phyloP scores from a whole-genome alignment of 2,888 invertebrate genomes.

The Eretmocerus hayati region DNA sequence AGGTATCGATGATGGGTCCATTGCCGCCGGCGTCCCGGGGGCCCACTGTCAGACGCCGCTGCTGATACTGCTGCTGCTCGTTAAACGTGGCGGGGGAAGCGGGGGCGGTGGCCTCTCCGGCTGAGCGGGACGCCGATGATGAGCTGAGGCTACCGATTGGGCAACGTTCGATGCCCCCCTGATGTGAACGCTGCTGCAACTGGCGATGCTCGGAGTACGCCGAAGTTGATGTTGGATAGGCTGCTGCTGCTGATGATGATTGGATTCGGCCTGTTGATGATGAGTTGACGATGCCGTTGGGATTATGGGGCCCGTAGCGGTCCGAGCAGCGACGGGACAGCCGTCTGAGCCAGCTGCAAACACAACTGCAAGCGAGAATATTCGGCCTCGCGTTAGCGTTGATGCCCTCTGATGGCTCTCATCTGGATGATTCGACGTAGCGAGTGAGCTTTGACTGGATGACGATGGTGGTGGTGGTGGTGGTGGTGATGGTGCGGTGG shows the following conservation, averaged over 20 bases:
- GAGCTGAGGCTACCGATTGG: too few species aligned
- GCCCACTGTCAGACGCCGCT: constrained; percentile 78
- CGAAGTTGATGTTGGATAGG: too few species aligned
- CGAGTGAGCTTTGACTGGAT: too few species aligned
- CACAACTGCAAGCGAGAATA: constrained; percentile 42
- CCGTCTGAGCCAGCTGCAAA: constrained; percentile 77
- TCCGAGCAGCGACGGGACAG: constrained; percentile 51
- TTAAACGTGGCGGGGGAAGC: constrained; percentile 73
- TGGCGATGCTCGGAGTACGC: too few species aligned
- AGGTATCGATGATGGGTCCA: too few species aligned
- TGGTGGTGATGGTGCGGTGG: too few species aligned
- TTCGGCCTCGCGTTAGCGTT: not conserved
- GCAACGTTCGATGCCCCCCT: too few species aligned
- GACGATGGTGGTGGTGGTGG: too few species aligned
- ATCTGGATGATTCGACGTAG: too few species aligned
- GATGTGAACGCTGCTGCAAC: too few species aligned
- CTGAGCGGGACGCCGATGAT: constrained; percentile 60
- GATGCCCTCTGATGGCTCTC: not conserved
- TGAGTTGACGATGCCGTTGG: not conserved
- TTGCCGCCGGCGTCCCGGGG: too few species aligned
- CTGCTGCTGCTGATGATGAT: too few species aligned
- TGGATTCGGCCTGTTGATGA: constrained; percentile 36
- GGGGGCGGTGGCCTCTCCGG: constrained; percentile 73
- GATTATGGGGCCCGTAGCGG: not conserved
- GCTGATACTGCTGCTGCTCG: constrained; percentile 53